These are phyloP conservation scores for Crocodylus rhombifer DNA, from an alignment of 2,797 vertebrate species.

Conservation along the genomic window DNA sequence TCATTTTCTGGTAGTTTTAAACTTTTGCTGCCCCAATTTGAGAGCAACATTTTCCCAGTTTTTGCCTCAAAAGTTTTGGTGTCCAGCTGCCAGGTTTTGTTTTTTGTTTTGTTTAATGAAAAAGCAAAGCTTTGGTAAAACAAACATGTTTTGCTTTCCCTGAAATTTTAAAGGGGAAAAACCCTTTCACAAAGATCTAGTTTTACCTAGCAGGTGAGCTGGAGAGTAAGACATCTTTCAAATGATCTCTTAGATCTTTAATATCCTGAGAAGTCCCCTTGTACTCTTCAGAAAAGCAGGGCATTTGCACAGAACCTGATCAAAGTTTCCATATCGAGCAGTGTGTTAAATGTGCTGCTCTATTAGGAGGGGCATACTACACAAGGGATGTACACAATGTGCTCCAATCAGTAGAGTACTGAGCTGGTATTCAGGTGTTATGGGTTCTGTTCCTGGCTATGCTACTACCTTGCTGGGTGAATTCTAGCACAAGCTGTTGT, in stretches of 20 bases:
- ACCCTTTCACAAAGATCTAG: not conserved
- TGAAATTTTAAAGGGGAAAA: not conserved
- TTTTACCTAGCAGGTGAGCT: not conserved
- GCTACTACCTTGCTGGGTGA: not conserved
- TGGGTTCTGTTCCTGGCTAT: not conserved
- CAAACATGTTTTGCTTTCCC: not conserved
- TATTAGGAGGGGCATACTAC: not conserved
- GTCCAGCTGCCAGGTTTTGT: not conserved
- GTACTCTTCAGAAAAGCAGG: not conserved
- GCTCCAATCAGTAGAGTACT: not conserved
- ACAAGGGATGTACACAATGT: not conserved
- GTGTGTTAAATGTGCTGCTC: not conserved
- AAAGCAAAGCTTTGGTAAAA: not conserved
- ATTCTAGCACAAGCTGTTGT: not conserved
- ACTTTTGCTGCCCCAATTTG: not conserved
- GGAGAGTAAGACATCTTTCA: not conserved
- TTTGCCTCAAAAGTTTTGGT: not conserved
- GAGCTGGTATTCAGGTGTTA: not conserved
- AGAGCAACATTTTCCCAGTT: not conserved
- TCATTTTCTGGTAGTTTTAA: not conserved
- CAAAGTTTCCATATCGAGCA: not conserved
- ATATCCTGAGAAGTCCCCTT: not conserved
- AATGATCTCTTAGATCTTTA: not conserved
- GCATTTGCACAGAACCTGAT: not conserved
- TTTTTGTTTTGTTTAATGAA: not conserved